Evolutionary conservation across 2,888 invertebrate species (phyloP).

Genomic region (Coelogynopora nodosa): DNA sequence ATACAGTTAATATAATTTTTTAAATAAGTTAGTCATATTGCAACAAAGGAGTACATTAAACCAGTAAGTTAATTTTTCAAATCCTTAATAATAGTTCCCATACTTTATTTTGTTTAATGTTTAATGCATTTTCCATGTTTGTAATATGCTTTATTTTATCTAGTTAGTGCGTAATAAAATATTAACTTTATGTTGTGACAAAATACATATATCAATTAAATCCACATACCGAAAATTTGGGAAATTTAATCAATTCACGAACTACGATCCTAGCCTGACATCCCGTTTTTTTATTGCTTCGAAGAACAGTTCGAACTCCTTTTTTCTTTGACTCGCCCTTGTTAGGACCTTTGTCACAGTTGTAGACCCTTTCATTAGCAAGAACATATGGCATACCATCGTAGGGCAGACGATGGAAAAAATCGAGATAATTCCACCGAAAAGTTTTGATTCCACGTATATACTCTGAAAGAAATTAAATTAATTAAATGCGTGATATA

Average conservation of each 20-base stretch:
- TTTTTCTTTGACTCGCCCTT: background rate
- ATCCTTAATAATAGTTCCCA: no score
- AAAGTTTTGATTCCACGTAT: background rate
- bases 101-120: no score
- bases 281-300: background rate
- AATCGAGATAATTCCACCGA: background rate
- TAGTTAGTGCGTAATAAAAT: no score
- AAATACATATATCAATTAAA: no score
- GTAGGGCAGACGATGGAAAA: background rate
- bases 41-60: no score
- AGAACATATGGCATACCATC: background rate
- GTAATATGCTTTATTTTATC: no score
- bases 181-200: no score
- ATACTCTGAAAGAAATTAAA: background rate
- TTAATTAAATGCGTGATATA: no score
- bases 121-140: no score
- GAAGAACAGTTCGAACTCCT: background rate
- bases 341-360: background rate
- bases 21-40: no score
- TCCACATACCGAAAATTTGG: background rate
- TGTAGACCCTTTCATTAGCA: background rate
- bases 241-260: background rate
- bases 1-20: no score
- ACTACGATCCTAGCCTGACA: background rate
- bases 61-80: no score